Conservation (phyloP, 2,888 invertebrate genomes). For the Allolobophora icterica region DNA sequence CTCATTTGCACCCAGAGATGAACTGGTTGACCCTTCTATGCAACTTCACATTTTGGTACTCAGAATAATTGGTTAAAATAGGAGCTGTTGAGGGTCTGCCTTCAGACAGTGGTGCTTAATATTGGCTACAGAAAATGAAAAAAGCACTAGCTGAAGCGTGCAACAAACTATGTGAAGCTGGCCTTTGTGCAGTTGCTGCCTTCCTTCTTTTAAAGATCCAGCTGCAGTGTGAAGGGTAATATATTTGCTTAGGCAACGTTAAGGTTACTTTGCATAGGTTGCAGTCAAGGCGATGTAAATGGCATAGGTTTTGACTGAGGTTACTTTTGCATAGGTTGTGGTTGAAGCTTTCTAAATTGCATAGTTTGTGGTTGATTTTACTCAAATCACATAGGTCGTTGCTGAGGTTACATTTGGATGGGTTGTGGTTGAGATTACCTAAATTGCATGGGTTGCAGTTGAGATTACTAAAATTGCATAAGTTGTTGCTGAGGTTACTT, state of each 20-base stretch:
- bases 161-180: neutral
- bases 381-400: no score
- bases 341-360: no score
- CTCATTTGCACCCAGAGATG: neutral
- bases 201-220: neutral
- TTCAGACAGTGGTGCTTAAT: neutral
- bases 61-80: neutral
- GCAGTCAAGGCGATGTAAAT: neutral
- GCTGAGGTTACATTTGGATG: neutral
- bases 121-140: neutral
- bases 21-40: slow-evolving; percentile 1
- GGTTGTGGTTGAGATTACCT: neutral
- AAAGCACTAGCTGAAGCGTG: neutral
- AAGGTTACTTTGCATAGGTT: no score
- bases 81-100: neutral
- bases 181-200: neutral
- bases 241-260: neutral
- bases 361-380: no score
- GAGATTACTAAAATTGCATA: no score
- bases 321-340: no score
- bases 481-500: no score
- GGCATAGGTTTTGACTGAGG: neutral
- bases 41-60: neutral
- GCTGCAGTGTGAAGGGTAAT: neutral
- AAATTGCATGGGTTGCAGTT: no score